A percentile compares a stretch with the other conserved stretches of the same genome.
Conservation (phyloP, 2,113 vertebrate species). For the Serilophus lunatus region DNA sequence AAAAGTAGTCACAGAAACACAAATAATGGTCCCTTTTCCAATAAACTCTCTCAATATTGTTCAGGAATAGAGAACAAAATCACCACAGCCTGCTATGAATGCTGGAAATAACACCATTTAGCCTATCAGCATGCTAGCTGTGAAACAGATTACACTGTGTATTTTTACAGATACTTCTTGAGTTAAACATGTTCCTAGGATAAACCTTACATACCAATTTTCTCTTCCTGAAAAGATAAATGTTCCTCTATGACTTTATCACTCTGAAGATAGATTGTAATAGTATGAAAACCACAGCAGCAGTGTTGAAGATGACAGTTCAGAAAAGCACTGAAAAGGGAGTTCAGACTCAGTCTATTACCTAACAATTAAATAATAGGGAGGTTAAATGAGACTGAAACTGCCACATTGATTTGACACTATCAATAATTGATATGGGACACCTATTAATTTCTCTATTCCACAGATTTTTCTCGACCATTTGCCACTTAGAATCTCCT, state of each 20-base stretch:
- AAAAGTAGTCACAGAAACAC: neutral
- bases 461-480: neutral
- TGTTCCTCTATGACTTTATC: neutral
- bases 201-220: neutral
- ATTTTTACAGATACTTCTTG: neutral
- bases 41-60: neutral
- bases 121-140: neutral
- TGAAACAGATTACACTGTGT: neutral
- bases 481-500: neutral
- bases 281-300: neutral
- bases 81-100: neutral
- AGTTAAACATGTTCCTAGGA: neutral
- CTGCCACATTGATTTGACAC: neutral
- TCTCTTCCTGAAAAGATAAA: neutral
- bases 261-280: neutral
- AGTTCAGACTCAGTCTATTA: neutral
- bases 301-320: neutral
- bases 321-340: neutral
- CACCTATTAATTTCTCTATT: neutral
- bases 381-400: constrained; percentile 4
- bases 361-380: neutral
- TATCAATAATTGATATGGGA: constrained; percentile 17
- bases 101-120: neutral
- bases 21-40: neutral
- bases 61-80: neutral